phyloP scores from a whole-genome alignment of 2,113 vertebrate genomes.

The Notarius lentiginosus region DNA sequence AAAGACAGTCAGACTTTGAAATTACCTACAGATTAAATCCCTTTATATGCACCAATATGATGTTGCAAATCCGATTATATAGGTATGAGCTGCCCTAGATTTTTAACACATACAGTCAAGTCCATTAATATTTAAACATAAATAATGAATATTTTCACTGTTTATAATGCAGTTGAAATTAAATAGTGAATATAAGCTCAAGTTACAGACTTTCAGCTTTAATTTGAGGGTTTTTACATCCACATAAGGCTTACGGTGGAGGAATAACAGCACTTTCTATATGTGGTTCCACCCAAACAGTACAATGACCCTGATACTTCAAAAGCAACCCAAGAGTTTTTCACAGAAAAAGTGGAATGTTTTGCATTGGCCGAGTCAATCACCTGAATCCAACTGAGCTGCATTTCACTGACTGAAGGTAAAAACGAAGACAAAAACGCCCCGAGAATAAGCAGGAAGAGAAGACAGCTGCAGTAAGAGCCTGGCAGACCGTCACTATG shows the following conservation, averaged over 20 bases:
- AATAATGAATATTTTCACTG: background rate
- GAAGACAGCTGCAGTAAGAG: too few relatives aligned
- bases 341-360: background rate
- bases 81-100: slow-evolving; percentile 59
- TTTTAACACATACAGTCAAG: background rate
- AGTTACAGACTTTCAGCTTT: background rate
- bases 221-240: background rate
- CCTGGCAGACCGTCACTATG: too few relatives aligned
- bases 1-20: slow-evolving; percentile 32
- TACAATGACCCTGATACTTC: background rate
- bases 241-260: background rate
- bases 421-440: too few relatives aligned
- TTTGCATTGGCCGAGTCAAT: background rate
- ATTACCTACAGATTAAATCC: slow-evolving; percentile 62
- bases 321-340: background rate
- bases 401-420: too few relatives aligned
- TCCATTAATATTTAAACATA: background rate
- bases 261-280: background rate
- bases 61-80: slow-evolving; percentile 72
- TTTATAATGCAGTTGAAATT: background rate
- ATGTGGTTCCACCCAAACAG: background rate
- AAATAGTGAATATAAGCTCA: background rate
- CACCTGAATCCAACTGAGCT: too few relatives aligned
- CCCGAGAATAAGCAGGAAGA: too few relatives aligned
- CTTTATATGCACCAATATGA: slow-evolving; percentile 65